A percentile compares a stretch with the other conserved stretches of the same genome.
Conservation (phyloP, 2,113 vertebrate species). For the Fulmarus glacialis region DNA sequence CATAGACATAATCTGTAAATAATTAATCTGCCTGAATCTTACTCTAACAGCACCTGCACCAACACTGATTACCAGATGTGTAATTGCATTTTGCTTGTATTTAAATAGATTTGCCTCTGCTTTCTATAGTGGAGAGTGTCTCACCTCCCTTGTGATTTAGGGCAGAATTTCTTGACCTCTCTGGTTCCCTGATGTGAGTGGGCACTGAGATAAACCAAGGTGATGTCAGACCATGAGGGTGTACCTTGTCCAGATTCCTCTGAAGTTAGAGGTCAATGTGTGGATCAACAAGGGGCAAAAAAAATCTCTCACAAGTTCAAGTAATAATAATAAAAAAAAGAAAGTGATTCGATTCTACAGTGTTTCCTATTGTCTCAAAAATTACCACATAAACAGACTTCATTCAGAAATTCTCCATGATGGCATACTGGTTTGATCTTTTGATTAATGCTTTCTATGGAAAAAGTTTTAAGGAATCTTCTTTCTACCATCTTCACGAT, state of each 20-base stretch:
- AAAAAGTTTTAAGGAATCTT: neutral
- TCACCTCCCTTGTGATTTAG: neutral
- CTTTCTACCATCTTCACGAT: neutral
- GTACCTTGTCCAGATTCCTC: neutral
- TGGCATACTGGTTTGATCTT: neutral
- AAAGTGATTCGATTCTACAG: neutral
- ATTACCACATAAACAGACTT: neutral
- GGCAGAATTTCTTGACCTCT: neutral
- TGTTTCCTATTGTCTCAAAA: neutral
- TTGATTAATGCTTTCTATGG: neutral
- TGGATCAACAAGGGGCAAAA: neutral
- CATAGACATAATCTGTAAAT: constrained; percentile 65
- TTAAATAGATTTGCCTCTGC: constrained; percentile 49
- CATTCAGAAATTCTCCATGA: neutral
- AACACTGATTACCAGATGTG: constrained; percentile 62
- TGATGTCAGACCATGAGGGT: neutral
- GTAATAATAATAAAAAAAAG: neutral
- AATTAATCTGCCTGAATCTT: constrained; percentile 66
- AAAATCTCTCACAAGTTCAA: neutral
- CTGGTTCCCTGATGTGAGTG: neutral
- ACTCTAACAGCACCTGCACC: constrained; percentile 63
- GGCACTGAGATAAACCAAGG: neutral
- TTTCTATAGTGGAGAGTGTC: neutral
- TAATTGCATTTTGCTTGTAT: constrained; percentile 49
- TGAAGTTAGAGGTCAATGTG: neutral